These are phyloP conservation scores for Crenichthys baileyi DNA, from an alignment of 2,797 vertebrate species.

Conservation along the genomic window DNA sequence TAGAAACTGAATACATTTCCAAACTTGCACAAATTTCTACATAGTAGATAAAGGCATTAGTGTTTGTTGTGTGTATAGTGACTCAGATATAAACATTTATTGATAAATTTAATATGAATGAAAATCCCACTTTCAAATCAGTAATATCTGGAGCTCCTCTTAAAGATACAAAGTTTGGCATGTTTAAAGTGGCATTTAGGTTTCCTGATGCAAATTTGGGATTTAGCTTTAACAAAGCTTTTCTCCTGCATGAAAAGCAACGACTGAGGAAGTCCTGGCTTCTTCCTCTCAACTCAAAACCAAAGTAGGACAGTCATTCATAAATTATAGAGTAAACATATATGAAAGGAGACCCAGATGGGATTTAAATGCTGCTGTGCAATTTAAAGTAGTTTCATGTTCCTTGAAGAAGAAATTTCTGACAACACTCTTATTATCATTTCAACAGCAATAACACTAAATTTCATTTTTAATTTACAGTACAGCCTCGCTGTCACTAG, in stretches of 20 bases:
- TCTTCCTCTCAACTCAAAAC: slow-evolving; percentile 37
- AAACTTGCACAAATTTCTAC: no score
- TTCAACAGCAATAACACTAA: slow-evolving; percentile 15
- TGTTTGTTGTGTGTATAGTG: not conserved
- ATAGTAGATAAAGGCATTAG: no score
- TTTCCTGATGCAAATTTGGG: not conserved
- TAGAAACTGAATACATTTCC: no score
- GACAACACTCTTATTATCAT: slow-evolving; percentile 46
- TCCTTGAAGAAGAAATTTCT: slow-evolving; percentile 39
- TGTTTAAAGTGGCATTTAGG: not conserved
- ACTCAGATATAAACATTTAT: not conserved
- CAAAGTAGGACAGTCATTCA: slow-evolving; percentile 60
- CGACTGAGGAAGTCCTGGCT: slow-evolving; percentile 25
- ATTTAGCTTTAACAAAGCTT: not conserved
- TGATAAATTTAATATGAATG: not conserved
- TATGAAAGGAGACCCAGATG: slow-evolving; percentile 56
- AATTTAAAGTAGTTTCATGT: slow-evolving; percentile 49
- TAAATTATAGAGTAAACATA: slow-evolving; percentile 68
- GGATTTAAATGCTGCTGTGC: slow-evolving; percentile 62
- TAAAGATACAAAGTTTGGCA: not conserved
- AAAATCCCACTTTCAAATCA: not conserved
- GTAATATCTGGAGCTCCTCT: not conserved
- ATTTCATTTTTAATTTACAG: not conserved
- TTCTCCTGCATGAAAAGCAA: slow-evolving; percentile 2
- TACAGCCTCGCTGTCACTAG: not conserved